Base-by-base conservation (phyloP, 2,888 invertebrate genomes). In the Mimas tiliae region DNA sequence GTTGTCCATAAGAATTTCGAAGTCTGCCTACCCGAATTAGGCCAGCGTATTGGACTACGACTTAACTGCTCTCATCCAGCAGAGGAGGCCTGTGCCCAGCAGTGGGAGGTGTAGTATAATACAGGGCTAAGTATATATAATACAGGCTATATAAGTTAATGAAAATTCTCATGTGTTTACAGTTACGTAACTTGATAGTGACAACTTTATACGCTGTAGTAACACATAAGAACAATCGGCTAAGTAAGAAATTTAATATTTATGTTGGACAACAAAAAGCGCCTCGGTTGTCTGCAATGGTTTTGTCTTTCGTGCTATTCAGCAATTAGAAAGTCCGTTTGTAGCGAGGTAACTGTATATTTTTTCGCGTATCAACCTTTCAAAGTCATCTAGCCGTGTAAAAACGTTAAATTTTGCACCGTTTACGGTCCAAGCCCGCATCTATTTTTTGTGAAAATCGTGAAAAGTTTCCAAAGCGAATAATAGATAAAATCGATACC, bases 301-400 rank as follows among this genome's bases (percentile, higher is more conserved):
- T 48, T 58, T 65, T 65, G 65, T 63, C 62, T 63, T 47, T 53
- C 66, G 53, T 53, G 66, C 63, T 16, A 52, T 47, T 45, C 47
- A 63, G 47, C 70, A 77, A 74, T 80, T 79, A 79, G 79, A 79
- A 79, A 79, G 79, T 80, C 72, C 68, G 71, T 68, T 72, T 68
- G 64, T 48, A 65, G 74, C 74, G 69, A 69, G 69, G 19, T 77
- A 79, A 79, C 79, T 75, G 79, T 79, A 76, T 69, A 72, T 76
- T 78, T 71, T 78, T 80, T 80, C 75, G 76, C 81, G 74, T 70
- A 67, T 74, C 74, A 70, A 76, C 76, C 73, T 78, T 75, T 80
- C 74, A 74, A 70, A 75, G 68, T 69, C 63, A 52, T 65, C 66
- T 64, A 69, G 65, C 63, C 52, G 68, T 65, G 69, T 58, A 51